Base-by-base conservation (phyloP, 2,888 invertebrate genomes). In the Metallyticus violacea region DNA sequence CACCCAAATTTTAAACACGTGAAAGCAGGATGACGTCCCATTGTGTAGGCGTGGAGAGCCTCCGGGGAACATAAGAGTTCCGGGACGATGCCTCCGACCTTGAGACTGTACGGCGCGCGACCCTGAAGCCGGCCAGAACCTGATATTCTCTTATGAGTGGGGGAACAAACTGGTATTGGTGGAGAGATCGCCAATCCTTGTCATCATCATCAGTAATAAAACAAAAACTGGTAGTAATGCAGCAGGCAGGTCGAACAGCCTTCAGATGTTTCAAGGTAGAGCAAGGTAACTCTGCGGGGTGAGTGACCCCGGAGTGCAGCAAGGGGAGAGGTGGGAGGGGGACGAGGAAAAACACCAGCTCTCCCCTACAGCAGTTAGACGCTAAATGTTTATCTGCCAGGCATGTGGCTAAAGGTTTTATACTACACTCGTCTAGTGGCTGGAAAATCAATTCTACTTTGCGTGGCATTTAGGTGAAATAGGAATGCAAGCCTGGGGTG, bases 41-140 rank as follows among this genome's bases (percentile, higher is more conserved):
- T 27, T 22, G 81, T 26, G 30, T 81, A 81, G 26, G n/a, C 79
- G 26, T 7, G 81, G 29, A n/a, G 25, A 7, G n/a, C 81, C n/a
- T 29, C 28, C 26, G 26, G 28, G 83, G 22, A 26, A 7, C 40
- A 15, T 22, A 62, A 25, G 9, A 85, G 86, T 86, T 86, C 86
- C 86, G 86, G 81, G 86, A 86, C 86, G 81, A 29, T 86, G 81
- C n/a, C 77, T 81, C 28, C 81, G 86, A 81, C 86, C 86, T 86
- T 86, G 86, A 86, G 82, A 82, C 76, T 82, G 27, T 26, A 82
- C 25, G 82, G 76, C 40, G 15, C 40, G 40, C 82, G 82, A 76
- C 82, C 82, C 82, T 82, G 62, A 82, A 62, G 40, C n/a, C n/a
- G n/a, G n/a, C n/a, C 81, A 81, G 29, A 82, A 82, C 40, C 76